Base-by-base conservation (phyloP, 2,888 invertebrate genomes). In the Eudasyphora cyanicolor region DNA sequence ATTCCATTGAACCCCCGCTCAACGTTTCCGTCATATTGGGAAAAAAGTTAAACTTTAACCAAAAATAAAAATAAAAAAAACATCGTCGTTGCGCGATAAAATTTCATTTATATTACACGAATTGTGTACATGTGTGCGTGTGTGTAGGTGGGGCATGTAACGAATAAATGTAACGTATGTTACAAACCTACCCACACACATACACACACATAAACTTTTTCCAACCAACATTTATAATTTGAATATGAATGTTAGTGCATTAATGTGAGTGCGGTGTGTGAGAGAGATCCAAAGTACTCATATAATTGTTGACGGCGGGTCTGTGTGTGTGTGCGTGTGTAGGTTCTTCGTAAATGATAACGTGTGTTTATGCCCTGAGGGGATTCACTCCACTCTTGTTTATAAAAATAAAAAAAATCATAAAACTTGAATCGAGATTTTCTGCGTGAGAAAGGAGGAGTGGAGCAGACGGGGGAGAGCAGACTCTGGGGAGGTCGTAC, bases 331-430 rank as follows among this genome's bases (percentile, higher is more conserved):
- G 14, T 42, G 62, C 29, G 45, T 29, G 60, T 24, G 38, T 57
- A 38, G 17, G 7, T 4, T 17, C 2, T 57, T 27, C 32, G 49
- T 19, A 49, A 54, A 51, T 76, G 51, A 76, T 76, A 64, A 76
- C 76, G 64, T 76, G 76, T 67, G 51, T 35, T 67, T 24, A 24
- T 76, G 49, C 21, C 76, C 64, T 64, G 2, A 62, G 67, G 76
- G 74, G 19, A 38, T 75, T 62, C 49, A n/a, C n/a, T 32, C 5
- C 29, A 17, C 45, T 27, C n/a, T 73, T n/a, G 73, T 38, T 73
- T 54, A 19, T 38, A 57, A 24, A 73, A 73, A 57, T 57, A 73
- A 38, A 42, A 42, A 73, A 62, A 62, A 62, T 62, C 57, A 60
- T 49, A 73, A 60, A 60, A 73, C 42, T 57, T 57, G 57, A 71